Base-by-base conservation (phyloP, 2,888 invertebrate genomes). In the Atherix ibis region DNA sequence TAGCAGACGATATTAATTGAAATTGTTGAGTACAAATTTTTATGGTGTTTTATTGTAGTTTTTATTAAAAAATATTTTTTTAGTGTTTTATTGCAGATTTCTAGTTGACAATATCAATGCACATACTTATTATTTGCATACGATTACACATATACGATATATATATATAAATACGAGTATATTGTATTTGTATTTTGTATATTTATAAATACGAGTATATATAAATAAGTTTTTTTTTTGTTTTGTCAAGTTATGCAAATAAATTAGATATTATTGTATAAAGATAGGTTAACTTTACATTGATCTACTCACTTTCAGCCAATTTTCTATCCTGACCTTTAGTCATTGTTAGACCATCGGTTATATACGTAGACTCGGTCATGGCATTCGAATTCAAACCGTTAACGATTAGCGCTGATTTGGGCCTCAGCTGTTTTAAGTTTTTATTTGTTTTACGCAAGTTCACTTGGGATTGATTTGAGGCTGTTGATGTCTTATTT, bases 251-350 rank as follows among this genome's bases (percentile, higher is more conserved):
- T 16, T 10, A 31, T 9, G 9, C 14, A 9, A 29, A 18, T 5
- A 18, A 18, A 18, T 27, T 34, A 8, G 5, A 12, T n/a, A n/a
- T n/a, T n/a, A n/a, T n/a, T n/a, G n/a, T n/a, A n/a, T n/a, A n/a
- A n/a, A n/a, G n/a, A n/a, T n/a, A n/a, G n/a, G n/a, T n/a, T n/a
- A 33, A 34, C 16, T 35, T 16, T 35, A 35, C 26, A 32, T 31
- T 32, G 25, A 18, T 17, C 32, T 58, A 59, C 59, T 59, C 58
- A 59, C 59, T 53, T 59, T 58, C 58, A 51, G 53, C 51, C 52
- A 57, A 57, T 56, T 56, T 56, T 45, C 49, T 55, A 35, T 59
- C 56, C 56, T 51, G 57, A 55, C 47, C 52, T 42, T 44, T 44
- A 52, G 55, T 46, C 54, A 54, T 45, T 50, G 48, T 47, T 50